Base-by-base conservation (phyloP, 2,888 invertebrate genomes). In the Hesperia comma region DNA sequence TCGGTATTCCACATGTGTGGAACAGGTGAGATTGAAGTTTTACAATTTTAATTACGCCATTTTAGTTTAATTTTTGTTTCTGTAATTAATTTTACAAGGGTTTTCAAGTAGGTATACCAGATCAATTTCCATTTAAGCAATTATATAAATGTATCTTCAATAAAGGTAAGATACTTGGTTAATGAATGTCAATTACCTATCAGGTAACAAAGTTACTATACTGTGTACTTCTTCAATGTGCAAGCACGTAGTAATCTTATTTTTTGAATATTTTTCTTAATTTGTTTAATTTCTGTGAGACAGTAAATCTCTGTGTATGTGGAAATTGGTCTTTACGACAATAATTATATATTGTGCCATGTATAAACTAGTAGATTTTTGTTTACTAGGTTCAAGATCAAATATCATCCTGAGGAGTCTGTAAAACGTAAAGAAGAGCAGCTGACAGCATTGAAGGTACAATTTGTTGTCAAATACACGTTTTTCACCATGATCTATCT, bases 391-490 rank as follows among this genome's bases (percentile, higher is more conserved):
- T 99, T 99, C 94, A 98, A 99, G 92, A 95, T 97, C 77, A 99
- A 99, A 93, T 99, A 99, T 84, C 99, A 99, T 87, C 99, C 99
- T 3, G 98, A 98, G 87, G 99, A 99, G 82, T 97, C 97, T 62
- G 94, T 96, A 40, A 98, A 97, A 86, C 93, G 98, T 67, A 97
- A 97, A 86, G 97, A 97, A 17, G 98, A 99, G 81, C 97, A 98
- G 78, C 92, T 96, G 66, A 90, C 93, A 67, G 96, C 97, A 67
- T 91, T 98, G 51, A 96, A 96, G 95, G 98, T 97, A 92, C 54
- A 17, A n/a, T 21, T 26, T 66, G 7, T n/a, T n/a, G n/a, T n/a
- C n/a, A n/a, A n/a, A n/a, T n/a, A n/a, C n/a, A n/a, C n/a, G n/a
- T n/a, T n/a, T n/a, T n/a, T n/a, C n/a, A n/a, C n/a, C n/a, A n/a